Evolutionary conservation across 1,140 invertebrate species (phyloP).

Genomic region (Drosophila asahinai): DNA sequence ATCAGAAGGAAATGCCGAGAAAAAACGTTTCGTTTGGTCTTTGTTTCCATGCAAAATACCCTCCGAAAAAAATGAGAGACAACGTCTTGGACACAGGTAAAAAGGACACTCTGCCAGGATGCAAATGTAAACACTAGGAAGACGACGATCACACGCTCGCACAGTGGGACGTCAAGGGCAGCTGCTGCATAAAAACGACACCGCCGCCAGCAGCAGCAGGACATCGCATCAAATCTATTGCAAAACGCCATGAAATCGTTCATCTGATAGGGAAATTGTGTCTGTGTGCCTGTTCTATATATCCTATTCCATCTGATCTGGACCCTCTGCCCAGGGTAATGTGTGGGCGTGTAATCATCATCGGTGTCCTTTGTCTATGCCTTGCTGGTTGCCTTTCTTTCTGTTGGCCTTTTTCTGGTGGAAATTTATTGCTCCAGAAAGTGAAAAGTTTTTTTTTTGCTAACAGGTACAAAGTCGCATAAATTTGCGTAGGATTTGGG

Average conservation of each 20-base stretch:
- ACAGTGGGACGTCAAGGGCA: conserved; percentile 57
- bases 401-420: conserved; percentile 17
- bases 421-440: conserved; percentile 55
- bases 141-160: conserved; percentile 74
- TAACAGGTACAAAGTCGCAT: conserved; percentile 28
- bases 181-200: conserved; percentile 55
- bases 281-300: conserved; percentile 30
- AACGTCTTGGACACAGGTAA: conserved; percentile 53
- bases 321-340: conserved; percentile 38
- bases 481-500: conserved; percentile 6
- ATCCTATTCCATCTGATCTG: conserved; percentile 18
- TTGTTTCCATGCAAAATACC: conserved; percentile 63
- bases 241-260: conserved; percentile 73
- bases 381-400: conserved; percentile 20
- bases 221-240: conserved; percentile 67
- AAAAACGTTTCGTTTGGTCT: conserved; percentile 40
- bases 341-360: conserved; percentile 75
- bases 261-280: conserved; percentile 63
- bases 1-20: conserved; percentile 13
- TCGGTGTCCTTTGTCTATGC: conserved; percentile 37
- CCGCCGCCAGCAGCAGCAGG: conserved; percentile 22
- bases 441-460: conserved; percentile 44
- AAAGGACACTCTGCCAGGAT: conserved; percentile 54
- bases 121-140: conserved; percentile 71
- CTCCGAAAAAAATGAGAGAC: conserved; percentile 25